Conservation (phyloP, 2,113 vertebrate genomes). For the Conger conger region DNA sequence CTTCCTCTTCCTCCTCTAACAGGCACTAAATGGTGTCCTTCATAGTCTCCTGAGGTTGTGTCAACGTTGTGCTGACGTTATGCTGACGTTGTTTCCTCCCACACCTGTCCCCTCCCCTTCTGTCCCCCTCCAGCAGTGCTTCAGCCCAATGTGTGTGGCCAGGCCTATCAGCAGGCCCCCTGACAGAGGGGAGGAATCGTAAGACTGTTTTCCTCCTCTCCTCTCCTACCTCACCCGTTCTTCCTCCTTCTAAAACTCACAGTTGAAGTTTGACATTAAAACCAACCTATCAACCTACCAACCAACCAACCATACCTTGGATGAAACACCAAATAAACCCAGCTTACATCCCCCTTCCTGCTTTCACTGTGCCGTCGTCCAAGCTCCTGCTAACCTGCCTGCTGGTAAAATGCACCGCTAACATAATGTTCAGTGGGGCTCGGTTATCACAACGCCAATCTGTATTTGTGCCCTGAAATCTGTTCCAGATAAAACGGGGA, state of each 20-base stretch:
- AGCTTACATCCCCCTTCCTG: neutral
- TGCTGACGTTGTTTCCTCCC: conserved; percentile 17
- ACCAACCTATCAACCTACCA: conserved; percentile 4
- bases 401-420: neutral
- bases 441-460: neutral
- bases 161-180: conserved; percentile 15
- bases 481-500: neutral
- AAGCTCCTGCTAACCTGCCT: neutral
- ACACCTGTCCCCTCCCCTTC: conserved; percentile 16
- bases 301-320: neutral
- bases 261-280: conserved; percentile 25
- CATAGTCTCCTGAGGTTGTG: neutral
- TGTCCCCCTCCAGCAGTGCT: conserved; percentile 29
- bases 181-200: conserved; percentile 15
- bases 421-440: neutral
- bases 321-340: conserved; percentile 12
- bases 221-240: neutral
- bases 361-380: neutral
- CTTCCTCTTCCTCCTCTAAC: conserved; percentile 10
- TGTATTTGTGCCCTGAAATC: neutral
- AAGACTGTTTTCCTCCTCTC: conserved; percentile 15
- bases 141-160: conserved; percentile 24
- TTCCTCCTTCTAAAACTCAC: conserved; percentile 10
- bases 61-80: neutral
- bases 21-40: neutral